A percentile compares a stretch with the other conserved stretches of the same genome.
phyloP scores from a whole-genome alignment of 2,888 invertebrate genomes.

The Lordiphosa andalusiaca region DNA sequence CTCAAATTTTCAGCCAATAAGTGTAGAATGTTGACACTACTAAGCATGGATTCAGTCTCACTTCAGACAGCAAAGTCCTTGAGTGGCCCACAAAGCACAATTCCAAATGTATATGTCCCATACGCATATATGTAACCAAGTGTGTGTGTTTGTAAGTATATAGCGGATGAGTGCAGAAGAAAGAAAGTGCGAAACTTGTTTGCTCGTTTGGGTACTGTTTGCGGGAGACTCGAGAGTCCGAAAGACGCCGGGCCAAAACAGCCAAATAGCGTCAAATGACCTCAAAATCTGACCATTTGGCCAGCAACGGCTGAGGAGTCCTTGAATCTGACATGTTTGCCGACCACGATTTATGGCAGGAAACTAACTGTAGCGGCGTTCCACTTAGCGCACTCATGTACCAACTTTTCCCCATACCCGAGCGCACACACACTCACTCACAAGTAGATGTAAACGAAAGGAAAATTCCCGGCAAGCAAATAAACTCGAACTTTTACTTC shows the following conservation, averaged over 20 bases:
- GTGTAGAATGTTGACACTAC: too few relatives aligned
- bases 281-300: constrained; percentile 13
- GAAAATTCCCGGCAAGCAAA: constrained; percentile 9
- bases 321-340: constrained; percentile 29
- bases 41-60: too few relatives aligned
- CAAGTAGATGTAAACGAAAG: background rate
- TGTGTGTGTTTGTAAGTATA: constrained; percentile 1
- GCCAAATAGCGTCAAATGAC: constrained; percentile 18
- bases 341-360: constrained; percentile 28
- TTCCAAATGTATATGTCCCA: background rate
- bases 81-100: too few relatives aligned
- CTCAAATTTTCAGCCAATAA: too few relatives aligned
- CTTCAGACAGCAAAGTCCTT: too few relatives aligned
- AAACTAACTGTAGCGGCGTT: constrained; percentile 14
- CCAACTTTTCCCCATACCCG: constrained; percentile 3
- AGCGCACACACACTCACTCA: background rate
- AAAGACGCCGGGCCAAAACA: constrained; percentile 8
- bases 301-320: constrained; percentile 8
- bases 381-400: constrained; percentile 15
- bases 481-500: constrained; percentile 5
- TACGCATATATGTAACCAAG: background rate
- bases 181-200: constrained; percentile 20
- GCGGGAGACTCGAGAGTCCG: constrained; percentile 10
- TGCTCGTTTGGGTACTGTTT: constrained; percentile 15
- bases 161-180: constrained; percentile 8